These are phyloP conservation scores for Pipistrellus pygmaeus DNA, from an alignment of 2,797 vertebrate species.

Conservation along the genomic window DNA sequence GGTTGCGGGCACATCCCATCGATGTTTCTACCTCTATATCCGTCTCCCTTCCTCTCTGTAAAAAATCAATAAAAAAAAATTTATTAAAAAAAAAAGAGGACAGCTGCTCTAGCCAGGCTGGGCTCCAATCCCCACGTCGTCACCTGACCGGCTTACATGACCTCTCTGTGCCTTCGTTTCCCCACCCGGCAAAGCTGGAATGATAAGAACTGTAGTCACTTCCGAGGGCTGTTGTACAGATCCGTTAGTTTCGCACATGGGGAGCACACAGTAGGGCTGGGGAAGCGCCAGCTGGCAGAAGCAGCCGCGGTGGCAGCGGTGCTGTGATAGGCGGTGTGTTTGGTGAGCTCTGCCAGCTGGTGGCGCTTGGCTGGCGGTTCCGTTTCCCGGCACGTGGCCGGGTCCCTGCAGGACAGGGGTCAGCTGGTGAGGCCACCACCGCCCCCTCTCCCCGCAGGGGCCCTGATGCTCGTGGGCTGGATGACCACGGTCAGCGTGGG, in stretches of 20 bases:
- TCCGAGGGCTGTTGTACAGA: background rate
- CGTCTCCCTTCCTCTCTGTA: too few species aligned
- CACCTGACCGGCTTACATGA: background rate
- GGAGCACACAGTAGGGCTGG: background rate
- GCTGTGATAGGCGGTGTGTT: rapidly evolving
- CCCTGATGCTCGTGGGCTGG: slow-evolving; percentile 93
- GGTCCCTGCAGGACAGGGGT: background rate
- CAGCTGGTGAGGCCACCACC: background rate
- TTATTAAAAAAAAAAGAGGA: background rate
- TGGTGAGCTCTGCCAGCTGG: background rate
- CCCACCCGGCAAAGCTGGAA: background rate
- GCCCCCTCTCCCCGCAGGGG: slow-evolving; percentile 84
- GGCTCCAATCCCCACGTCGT: background rate
- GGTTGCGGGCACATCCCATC: too few species aligned
- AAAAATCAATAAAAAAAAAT: too few species aligned
- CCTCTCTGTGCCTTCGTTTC: background rate
- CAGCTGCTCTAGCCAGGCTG: background rate
- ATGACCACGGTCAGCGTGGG: slow-evolving; percentile 91
- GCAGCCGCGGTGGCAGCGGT: too few species aligned
- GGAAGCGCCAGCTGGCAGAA: background rate
- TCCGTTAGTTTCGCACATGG: background rate
- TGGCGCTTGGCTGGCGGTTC: background rate
- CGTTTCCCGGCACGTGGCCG: background rate
- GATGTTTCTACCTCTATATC: too few species aligned
- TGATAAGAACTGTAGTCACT: background rate